phyloP scores from a whole-genome alignment of 2,888 invertebrate species.

The Sinohyriopsis cumingii region DNA sequence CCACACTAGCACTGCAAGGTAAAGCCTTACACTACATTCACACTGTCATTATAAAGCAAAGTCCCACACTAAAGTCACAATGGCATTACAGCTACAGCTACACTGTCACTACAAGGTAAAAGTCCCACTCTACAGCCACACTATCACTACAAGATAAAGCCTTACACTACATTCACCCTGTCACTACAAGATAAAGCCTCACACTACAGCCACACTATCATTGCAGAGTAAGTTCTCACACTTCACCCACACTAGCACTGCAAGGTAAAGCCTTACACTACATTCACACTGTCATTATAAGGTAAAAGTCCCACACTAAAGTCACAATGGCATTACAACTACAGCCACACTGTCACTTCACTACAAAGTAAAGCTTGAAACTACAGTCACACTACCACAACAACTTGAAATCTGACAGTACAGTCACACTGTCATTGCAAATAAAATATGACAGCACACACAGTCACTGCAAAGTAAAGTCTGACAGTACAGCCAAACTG shows the following conservation, averaged over 20 bases:
- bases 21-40: constrained; percentile 1
- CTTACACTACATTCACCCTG: constrained; percentile 15
- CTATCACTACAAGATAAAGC: too few relatives aligned
- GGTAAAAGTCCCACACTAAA: too few relatives aligned
- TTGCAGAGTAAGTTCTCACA: constrained; percentile 43
- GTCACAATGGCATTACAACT: too few relatives aligned
- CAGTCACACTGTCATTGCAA: constrained; percentile 42
- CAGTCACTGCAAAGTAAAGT: too few relatives aligned
- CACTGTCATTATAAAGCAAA: too few relatives aligned
- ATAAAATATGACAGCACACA: constrained; percentile 25
- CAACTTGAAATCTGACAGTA: background rate
- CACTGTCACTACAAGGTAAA: too few relatives aligned
- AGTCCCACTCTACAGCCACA: constrained; percentile 20
- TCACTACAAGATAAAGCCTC: constrained; percentile 44
- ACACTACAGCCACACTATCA: constrained; percentile 32
- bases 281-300: too few relatives aligned
- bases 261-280: too few relatives aligned
- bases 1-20: constrained; percentile 49
- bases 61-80: background rate
- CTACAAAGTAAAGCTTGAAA: too few relatives aligned
- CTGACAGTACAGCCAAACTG: background rate
- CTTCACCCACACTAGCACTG: constrained; percentile 38
- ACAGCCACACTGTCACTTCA: too few relatives aligned
- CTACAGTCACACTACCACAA: too few relatives aligned
- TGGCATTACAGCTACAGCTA: background rate